These are phyloP conservation scores for Apis florea DNA, from an alignment of 1,140 invertebrate species.

Conservation along the genomic window DNA sequence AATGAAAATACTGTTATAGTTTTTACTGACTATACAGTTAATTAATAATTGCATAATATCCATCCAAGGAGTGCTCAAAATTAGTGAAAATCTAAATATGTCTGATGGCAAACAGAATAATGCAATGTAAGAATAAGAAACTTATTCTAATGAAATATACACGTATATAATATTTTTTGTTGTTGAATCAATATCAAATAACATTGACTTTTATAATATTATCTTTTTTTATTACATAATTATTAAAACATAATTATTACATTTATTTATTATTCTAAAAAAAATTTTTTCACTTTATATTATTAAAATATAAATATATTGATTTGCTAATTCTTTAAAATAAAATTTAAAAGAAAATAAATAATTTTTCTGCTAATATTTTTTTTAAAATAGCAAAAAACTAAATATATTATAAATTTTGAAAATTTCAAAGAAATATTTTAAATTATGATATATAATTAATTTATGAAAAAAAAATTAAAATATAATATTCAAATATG, in stretches of 20 bases:
- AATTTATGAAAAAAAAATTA: background rate
- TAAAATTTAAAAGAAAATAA: background rate
- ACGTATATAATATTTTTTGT: background rate
- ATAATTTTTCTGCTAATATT: background rate
- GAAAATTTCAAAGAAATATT: background rate
- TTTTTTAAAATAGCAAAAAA: background rate
- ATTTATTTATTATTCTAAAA: background rate
- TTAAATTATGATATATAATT: slow-evolving; percentile 13
- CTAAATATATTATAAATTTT: background rate
- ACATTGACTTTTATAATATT: background rate
- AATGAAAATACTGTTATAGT: slow-evolving; percentile 36
- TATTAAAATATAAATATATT: background rate
- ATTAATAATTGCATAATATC: slow-evolving; percentile 55
- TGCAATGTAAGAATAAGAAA: slow-evolving; percentile 27
- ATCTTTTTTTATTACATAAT: background rate
- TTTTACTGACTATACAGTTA: slow-evolving; percentile 41
- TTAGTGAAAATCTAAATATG: slow-evolving; percentile 34
- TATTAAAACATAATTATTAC: background rate
- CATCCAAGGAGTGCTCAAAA: slow-evolving; percentile 54
- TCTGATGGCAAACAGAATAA: slow-evolving; percentile 45
- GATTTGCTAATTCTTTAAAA: slow-evolving; percentile 17
- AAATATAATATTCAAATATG: background rate
- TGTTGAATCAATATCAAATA: background rate
- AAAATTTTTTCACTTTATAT: background rate
- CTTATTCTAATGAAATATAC: slow-evolving; percentile 15